Conservation (phyloP, 2,888 invertebrate genomes). For the Hesperia comma region DNA sequence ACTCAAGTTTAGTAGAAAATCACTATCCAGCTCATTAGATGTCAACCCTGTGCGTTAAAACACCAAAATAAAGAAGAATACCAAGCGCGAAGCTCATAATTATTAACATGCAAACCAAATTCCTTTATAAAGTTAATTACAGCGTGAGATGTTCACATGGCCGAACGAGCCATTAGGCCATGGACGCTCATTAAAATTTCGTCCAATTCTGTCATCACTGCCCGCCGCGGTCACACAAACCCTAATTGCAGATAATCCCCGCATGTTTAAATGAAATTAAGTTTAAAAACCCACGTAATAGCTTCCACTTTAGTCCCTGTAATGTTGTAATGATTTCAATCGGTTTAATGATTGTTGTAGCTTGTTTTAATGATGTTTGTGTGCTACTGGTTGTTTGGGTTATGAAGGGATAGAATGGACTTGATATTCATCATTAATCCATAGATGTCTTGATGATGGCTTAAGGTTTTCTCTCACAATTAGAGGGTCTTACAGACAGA, state of each 20-base stretch:
- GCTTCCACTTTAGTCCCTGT: conserved; percentile 12
- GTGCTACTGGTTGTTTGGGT: neutral
- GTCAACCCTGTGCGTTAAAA: too few species aligned
- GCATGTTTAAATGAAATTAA: conserved; percentile 41
- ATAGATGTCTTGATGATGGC: too few species aligned
- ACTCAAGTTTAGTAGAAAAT: too few species aligned
- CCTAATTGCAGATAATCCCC: conserved; percentile 58
- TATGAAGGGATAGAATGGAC: too few species aligned
- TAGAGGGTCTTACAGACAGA: too few species aligned
- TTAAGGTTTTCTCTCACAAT: too few species aligned
- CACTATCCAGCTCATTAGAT: too few species aligned
- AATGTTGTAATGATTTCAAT: conserved; percentile 30
- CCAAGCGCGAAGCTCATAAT: neutral
- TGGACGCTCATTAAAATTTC: conserved; percentile 68
- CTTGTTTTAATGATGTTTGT: conserved; percentile 13
- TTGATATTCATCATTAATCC: too few species aligned
- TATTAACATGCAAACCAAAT: conserved; percentile 8
- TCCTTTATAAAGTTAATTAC: conserved; percentile 46
- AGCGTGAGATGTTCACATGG: conserved; percentile 55
- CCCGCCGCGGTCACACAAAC: conserved; percentile 29
- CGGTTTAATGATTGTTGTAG: conserved; percentile 9
- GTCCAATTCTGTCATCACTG: conserved; percentile 49
- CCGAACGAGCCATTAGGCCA: conserved; percentile 52
- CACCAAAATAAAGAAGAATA: too few species aligned
- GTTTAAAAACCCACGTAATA: conserved; percentile 38